Base-by-base conservation (phyloP, 2,888 invertebrate genomes). In the Limnephilus auricula region DNA sequence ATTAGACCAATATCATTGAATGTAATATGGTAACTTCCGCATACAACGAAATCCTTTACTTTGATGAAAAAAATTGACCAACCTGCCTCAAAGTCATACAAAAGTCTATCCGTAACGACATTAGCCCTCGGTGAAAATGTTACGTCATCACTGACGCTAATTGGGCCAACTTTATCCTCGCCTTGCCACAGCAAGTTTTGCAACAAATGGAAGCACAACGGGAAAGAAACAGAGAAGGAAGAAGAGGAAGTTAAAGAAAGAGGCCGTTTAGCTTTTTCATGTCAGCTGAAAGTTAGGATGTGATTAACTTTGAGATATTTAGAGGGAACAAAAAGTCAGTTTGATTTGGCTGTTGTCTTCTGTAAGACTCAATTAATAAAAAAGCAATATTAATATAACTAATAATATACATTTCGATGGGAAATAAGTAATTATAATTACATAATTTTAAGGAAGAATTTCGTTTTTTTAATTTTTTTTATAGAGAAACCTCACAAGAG, bases 121-220 rank as follows among this genome's bases (percentile, higher is more conserved):
- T 86, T 65, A 86, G 86, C 86, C 15, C 2, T 65, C 30, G 65
- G 86, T 65, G 31, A 30, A 65, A 50, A 79, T 34, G 31, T 87
- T 79, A 79, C 89, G 89, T 79, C 89, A 79, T 79, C 79, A 37
- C 79, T 89, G 89, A 89, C 89, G 79, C 40, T 89, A 89, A 89
- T 89, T 89, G 89, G 79, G n/a, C 79, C 18, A 89, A 89, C 79
- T 89, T 89, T 65, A n/a, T 65, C 65, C 25, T 65, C n/a, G 65
- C 65, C 65, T 65, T 40, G 79, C 79, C 89, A 89, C 79, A 34
- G 40, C 79, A n/a, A 37, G 37, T 65, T 87, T 32, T 12, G 65
- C n/a, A 86, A 86, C 50, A 45, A 86, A 86, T 31, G 87, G 31
- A 87, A 37, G 87, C 32, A 34, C 78, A 15, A 13, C 79, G 79